A percentile compares a stretch with the other conserved stretches of the same genome.
Conservation (phyloP, 2,888 invertebrate genomes). For the Dynastes tityus region DNA sequence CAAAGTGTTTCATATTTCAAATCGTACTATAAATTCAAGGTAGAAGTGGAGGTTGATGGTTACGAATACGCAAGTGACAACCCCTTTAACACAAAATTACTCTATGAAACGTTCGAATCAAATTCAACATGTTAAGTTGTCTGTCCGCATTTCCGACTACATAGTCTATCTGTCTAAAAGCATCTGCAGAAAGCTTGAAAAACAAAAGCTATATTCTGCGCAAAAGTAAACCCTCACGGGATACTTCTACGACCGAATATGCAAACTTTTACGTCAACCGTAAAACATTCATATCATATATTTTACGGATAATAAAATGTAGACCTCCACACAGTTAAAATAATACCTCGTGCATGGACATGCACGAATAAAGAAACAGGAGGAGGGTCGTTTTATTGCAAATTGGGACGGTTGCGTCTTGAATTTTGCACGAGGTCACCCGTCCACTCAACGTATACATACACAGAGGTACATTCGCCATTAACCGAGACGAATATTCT, state of each 20-base stretch:
- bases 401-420: conserved; percentile 25
- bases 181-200: too few relatives aligned
- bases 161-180: too few relatives aligned
- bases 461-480: not conserved
- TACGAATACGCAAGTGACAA: too few relatives aligned
- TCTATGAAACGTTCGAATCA: too few relatives aligned
- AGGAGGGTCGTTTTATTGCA: conserved; percentile 25
- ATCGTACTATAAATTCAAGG: too few relatives aligned
- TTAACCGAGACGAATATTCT: not conserved
- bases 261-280: conserved; percentile 29
- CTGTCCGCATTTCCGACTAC: too few relatives aligned
- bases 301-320: conserved; percentile 50
- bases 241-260: conserved; percentile 25
- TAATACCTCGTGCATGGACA: conserved; percentile 18
- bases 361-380: not conserved
- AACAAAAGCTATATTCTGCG: not conserved
- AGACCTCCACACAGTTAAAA: conserved; percentile 20
- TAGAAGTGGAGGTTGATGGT: too few relatives aligned
- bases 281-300: conserved; percentile 51
- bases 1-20: too few relatives aligned
- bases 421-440: conserved; percentile 1
- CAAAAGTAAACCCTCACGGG: not conserved
- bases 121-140: too few relatives aligned
- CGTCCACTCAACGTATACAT: not conserved
- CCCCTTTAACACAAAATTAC: too few relatives aligned